Conservation (phyloP, 2,888 invertebrate species). For the Beris chalybata region DNA sequence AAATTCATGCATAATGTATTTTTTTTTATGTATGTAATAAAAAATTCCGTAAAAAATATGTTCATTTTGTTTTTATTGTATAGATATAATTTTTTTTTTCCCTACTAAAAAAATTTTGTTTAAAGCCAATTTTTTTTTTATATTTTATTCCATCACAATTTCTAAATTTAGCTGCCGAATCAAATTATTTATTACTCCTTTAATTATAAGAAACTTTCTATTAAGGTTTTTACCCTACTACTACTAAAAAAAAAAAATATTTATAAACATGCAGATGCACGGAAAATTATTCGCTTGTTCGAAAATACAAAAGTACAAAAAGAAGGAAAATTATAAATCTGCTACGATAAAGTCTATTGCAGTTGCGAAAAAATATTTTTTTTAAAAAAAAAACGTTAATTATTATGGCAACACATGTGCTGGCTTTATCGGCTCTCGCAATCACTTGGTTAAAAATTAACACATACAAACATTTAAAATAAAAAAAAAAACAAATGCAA, state of each 20-base stretch:
- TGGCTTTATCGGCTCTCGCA: no score
- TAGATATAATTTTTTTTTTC: background rate
- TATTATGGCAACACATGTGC: no score
- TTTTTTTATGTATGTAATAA: background rate
- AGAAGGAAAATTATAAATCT: no score
- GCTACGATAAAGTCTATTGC: no score
- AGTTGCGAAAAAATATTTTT: no score
- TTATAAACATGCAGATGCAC: background rate
- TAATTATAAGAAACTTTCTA: background rate
- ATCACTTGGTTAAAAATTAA: no score
- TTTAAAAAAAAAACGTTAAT: no score
- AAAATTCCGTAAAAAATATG: conserved; percentile 22
- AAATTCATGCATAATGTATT: conserved; percentile 13
- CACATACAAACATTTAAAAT: no score
- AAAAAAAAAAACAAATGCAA: no score
- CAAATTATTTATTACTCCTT: conserved; percentile 1
- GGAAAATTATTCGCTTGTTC: background rate
- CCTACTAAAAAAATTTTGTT: conserved; percentile 8
- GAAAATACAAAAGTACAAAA: no score
- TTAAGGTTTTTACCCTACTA: background rate
- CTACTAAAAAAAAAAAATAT: background rate
- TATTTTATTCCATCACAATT: conserved; percentile 29
- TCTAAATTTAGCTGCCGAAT: conserved; percentile 2
- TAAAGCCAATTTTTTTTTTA: conserved; percentile 27
- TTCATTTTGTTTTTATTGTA: background rate